A percentile compares a stretch with the other conserved stretches of the same genome.
Evolutionary conservation across 2,113 vertebrate species (phyloP).

Genomic region (Nycticryphes semicollaris): DNA sequence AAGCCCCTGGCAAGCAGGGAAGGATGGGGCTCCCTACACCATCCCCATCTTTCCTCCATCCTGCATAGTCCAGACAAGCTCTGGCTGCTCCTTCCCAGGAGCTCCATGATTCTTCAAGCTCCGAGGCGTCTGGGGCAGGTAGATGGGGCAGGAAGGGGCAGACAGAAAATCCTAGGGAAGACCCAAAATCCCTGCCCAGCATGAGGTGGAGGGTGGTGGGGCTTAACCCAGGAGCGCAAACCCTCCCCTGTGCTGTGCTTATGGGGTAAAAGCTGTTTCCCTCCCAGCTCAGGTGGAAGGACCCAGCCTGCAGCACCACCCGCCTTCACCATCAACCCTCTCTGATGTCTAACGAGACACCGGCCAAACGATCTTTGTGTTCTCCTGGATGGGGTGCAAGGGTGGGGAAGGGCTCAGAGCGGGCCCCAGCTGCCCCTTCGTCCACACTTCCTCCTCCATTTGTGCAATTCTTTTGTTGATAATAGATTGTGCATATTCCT

Average conservation of each 20-base stretch:
- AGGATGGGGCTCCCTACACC: not conserved
- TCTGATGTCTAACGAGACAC: not conserved
- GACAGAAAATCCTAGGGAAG: not conserved
- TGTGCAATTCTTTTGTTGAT: not conserved
- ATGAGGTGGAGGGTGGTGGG: accelerated
- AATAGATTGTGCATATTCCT: not conserved
- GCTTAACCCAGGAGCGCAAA: not conserved
- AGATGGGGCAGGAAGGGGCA: not conserved
- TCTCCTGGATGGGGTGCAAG: not conserved
- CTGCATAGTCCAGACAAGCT: not conserved
- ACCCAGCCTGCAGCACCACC: not conserved
- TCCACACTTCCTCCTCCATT: accelerated
- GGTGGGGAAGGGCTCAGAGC: not conserved
- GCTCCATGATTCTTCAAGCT: not conserved
- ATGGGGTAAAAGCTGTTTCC: not conserved
- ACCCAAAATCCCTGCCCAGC: not conserved
- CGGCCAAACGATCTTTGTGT: not conserved
- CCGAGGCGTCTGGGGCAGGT: not conserved
- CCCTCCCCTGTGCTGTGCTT: accelerated
- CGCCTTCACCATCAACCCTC: not conserved
- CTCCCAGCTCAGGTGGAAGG: not conserved
- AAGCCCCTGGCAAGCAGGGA: not conserved
- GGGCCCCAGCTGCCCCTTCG: not conserved
- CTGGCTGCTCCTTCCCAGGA: not conserved
- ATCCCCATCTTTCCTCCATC: not conserved